Evolutionary conservation across 2,797 vertebrate species (phyloP).

Genomic region (Pangasius krempfi): DNA sequence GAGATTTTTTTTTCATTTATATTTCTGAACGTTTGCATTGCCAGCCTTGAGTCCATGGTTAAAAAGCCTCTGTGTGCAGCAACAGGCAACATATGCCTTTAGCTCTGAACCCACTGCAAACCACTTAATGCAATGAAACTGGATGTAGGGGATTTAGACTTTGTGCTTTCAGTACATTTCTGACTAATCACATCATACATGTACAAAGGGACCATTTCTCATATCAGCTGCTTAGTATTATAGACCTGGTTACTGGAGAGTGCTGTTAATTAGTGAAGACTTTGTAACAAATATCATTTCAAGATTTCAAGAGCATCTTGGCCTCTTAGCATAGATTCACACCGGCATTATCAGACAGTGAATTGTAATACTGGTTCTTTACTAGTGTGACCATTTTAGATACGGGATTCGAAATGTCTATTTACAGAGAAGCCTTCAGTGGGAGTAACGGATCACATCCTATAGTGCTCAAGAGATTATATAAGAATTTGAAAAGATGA

Average conservation of each 20-base stretch:
- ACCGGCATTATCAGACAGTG: slow-evolving; percentile 25
- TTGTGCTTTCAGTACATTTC: slow-evolving; percentile 43
- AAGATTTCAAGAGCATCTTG: slow-evolving; percentile 27
- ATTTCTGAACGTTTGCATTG: slow-evolving; percentile 2
- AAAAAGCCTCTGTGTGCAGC: slow-evolving; percentile 44
- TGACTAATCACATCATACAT: slow-evolving; percentile 21
- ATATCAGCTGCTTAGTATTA: slow-evolving; percentile 52
- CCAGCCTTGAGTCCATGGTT: slow-evolving; percentile 1
- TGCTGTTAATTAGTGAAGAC: slow-evolving; percentile 33
- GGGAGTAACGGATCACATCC: slow-evolving; percentile 35
- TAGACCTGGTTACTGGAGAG: slow-evolving; percentile 29
- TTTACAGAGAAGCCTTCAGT: slow-evolving; percentile 36
- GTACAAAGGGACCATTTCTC: slow-evolving; percentile 60
- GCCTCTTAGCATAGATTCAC: slow-evolving; percentile 16
- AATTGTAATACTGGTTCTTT: slow-evolving; percentile 32
- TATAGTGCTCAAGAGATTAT: slow-evolving; percentile 65
- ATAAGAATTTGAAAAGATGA: slow-evolving; percentile 47
- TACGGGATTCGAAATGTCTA: slow-evolving; percentile 26
- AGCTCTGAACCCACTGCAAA: slow-evolving; percentile 40
- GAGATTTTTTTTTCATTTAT: slow-evolving; percentile 4
- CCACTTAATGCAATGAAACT: slow-evolving; percentile 64
- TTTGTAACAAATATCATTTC: slow-evolving; percentile 36
- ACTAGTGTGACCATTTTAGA: slow-evolving; percentile 48
- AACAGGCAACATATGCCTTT: slow-evolving; percentile 31
- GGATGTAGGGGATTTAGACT: slow-evolving; percentile 55